phyloP scores from a whole-genome alignment of 2,797 vertebrate species.

The Miichthys miiuy region DNA sequence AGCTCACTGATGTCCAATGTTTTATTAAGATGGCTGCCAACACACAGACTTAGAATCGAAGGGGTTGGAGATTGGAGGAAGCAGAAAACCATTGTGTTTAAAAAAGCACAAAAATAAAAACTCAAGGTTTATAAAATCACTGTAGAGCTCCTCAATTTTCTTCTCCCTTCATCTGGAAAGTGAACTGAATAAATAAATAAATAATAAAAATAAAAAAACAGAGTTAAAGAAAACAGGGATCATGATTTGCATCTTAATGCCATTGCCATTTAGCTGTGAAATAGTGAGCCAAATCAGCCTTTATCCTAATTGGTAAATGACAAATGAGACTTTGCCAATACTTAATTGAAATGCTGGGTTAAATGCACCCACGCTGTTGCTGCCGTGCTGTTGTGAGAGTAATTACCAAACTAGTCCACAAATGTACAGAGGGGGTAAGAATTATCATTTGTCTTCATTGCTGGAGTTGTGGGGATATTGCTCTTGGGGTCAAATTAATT shows the following conservation, averaged over 20 bases:
- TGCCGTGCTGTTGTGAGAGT: conserved; percentile 64
- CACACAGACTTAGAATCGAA: conserved; percentile 27
- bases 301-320: conserved; percentile 78
- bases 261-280: conserved; percentile 57
- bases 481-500: conserved; percentile 68
- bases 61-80: conserved; percentile 26
- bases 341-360: conserved; percentile 75
- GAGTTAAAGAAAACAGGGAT: conserved; percentile 19
- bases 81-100: conserved; percentile 25
- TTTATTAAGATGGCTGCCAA: conserved; percentile 58
- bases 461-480: conserved; percentile 58
- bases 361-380: conserved; percentile 69
- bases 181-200: not conserved
- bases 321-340: conserved; percentile 75
- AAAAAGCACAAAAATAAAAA: not conserved
- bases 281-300: conserved; percentile 64
- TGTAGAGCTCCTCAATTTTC: not conserved
- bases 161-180: not conserved
- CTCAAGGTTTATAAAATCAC: not conserved
- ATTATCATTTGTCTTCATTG: conserved; percentile 78
- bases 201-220: not conserved
- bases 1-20: conserved; percentile 47
- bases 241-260: conserved; percentile 56
- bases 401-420: conserved; percentile 68
- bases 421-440: conserved; percentile 60